phyloP scores from a whole-genome alignment of 2,797 vertebrate genomes.

The Lindbergichthys nudifrons region DNA sequence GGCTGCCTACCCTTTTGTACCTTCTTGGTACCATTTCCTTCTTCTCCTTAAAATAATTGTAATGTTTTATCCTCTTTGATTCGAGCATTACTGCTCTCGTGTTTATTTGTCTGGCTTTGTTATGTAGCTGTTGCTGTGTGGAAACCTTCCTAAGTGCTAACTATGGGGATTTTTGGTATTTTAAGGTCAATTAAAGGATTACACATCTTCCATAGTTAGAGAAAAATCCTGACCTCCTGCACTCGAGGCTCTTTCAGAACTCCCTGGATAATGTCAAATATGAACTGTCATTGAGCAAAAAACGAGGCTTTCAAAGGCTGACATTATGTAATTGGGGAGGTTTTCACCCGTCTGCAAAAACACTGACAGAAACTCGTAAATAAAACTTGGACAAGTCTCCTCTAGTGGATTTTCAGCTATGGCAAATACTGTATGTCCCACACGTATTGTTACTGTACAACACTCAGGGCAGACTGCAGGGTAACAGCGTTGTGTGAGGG shows the following conservation, averaged over 20 bases:
- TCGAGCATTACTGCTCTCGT: neutral
- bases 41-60: constrained; percentile 23
- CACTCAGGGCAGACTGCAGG: constrained; percentile 20
- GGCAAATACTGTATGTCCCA: constrained; percentile 19
- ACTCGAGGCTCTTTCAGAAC: constrained; percentile 39
- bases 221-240: constrained; percentile 56
- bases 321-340: constrained; percentile 41
- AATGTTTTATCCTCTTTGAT: constrained; percentile 23
- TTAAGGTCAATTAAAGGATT: constrained; percentile 63
- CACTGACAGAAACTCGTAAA: constrained; percentile 27
- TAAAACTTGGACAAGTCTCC: constrained; percentile 24
- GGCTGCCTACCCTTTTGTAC: constrained; percentile 31
- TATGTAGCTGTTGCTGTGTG: constrained; percentile 21
- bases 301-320: constrained; percentile 41
- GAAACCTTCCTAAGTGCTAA: constrained; percentile 42
- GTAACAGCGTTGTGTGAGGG: constrained; percentile 27
- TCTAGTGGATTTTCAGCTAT: constrained; percentile 25
- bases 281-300: constrained; percentile 35
- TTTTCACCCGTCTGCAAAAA: constrained; percentile 42
- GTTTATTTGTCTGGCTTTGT: constrained; percentile 16
- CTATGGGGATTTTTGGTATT: constrained; percentile 30
- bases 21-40: constrained; percentile 1
- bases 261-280: constrained; percentile 64
- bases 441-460: neutral
- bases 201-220: constrained; percentile 45